Percentiles rank a stretch among this genome's conserved stretches.
phyloP scores from a whole-genome alignment of 2,113 vertebrate genomes.

The Ptyas mucosa region DNA sequence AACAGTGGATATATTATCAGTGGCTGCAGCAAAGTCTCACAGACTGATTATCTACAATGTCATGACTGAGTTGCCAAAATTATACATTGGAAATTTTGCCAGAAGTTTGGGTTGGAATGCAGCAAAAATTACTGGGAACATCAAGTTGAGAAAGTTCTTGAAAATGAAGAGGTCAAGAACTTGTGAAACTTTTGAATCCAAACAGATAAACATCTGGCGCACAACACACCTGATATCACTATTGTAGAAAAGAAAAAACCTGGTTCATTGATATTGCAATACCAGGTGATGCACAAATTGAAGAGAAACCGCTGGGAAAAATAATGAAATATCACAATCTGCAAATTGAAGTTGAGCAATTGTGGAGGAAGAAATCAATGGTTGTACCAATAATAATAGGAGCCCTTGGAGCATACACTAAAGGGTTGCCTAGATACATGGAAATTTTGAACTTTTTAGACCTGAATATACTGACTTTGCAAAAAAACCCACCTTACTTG shows the following conservation, averaged over 20 bases:
- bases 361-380: too few species aligned
- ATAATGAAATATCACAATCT: not conserved
- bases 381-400: too few species aligned
- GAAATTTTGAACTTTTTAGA: not conserved
- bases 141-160: not conserved
- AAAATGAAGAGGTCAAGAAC: not conserved
- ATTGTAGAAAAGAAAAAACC: not conserved
- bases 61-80: not conserved
- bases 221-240: not conserved
- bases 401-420: not conserved
- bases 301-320: not conserved
- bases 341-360: too few species aligned
- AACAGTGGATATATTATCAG: not conserved
- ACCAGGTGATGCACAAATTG: not conserved
- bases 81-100: not conserved
- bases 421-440: not conserved
- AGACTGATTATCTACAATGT: not conserved
- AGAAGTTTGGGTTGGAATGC: not conserved
- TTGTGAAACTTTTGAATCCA: not conserved
- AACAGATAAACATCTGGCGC: not conserved
- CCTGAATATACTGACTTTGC: not conserved
- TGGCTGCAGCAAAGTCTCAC: not conserved
- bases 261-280: not conserved
- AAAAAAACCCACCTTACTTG: too few species aligned
- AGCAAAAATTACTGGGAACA: not conserved